Percentiles rank a stretch among this genome's conserved stretches.
Evolutionary conservation across 2,888 invertebrate species (phyloP).

Genomic region (Stenodema calcarata): DNA sequence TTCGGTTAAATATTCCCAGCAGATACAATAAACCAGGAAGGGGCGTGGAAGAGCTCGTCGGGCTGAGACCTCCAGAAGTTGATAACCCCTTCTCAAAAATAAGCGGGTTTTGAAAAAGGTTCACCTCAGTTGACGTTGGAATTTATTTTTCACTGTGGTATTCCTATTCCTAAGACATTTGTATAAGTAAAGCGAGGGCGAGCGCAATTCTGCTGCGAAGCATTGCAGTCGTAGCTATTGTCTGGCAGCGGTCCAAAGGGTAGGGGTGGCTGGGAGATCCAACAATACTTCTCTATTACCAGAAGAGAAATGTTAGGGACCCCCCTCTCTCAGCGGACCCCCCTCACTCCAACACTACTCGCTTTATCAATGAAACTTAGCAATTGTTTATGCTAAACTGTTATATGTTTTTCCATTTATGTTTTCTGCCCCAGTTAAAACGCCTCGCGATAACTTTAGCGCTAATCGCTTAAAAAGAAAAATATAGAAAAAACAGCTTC

Average conservation of each 20-base stretch:
- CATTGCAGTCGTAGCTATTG: conserved; percentile 51
- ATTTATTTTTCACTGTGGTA: conserved; percentile 53
- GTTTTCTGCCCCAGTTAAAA: conserved; percentile 46
- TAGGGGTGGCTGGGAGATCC: conserved; percentile 39
- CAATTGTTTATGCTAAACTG: conserved; percentile 48
- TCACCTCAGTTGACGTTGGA: conserved; percentile 45
- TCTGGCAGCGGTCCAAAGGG: conserved; percentile 47
- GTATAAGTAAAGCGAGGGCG: conserved; percentile 50
- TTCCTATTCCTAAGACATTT: conserved; percentile 53
- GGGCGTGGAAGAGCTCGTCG: conserved; percentile 23
- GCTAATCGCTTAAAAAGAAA: conserved; percentile 22
- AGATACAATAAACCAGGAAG: conserved; percentile 17
- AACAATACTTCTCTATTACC: conserved; percentile 52
- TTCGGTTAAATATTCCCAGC: neutral
- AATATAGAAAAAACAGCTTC: neutral
- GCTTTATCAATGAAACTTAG: conserved; percentile 50
- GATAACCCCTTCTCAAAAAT: neutral
- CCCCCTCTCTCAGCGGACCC: neutral
- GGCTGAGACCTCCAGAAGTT: neutral
- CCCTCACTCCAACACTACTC: neutral
- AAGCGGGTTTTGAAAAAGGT: conserved; percentile 22
- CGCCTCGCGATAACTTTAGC: conserved; percentile 30
- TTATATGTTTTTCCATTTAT: conserved; percentile 51
- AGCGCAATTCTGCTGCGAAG: conserved; percentile 47
- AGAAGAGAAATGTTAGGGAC: conserved; percentile 47